Evolutionary conservation across 2,113 vertebrate genomes (phyloP), one percentile per base, ranked within the genome.

Genomic region (Heterotilapia buettikoferi): DNA sequence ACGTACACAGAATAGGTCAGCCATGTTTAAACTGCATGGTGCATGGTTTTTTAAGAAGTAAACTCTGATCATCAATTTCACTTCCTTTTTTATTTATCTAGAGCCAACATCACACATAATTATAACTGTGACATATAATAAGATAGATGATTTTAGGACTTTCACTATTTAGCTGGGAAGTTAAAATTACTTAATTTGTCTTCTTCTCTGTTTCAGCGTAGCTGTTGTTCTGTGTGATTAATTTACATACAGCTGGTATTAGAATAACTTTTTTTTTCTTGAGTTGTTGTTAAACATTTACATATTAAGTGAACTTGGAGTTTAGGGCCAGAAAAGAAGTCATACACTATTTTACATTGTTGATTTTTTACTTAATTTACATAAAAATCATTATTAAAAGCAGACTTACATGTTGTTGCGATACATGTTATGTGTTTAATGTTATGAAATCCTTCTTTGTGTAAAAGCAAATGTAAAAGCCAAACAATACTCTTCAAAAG

Each of bases 1-100:
- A 33, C 0, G 9, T 6, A 33, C 59, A 66, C 61, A 38, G 4
- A 66, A n/a, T 0, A 33, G 61, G 6, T 7, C 33, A 38, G 10
- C 19, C 18, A 76, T 10, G 24, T 45, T 45, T 73, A 45, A 73
- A 26, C 68, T 66, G 43, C 14, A 76, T 10, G 40, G 9, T 63
- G 16, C 59, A 63, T 63, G 40, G 2, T 45, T 73, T 73, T 45
- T 0, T 73, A 45, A 73, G 14, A 73, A 26, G 68, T 10, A 45
- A 73, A 73, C 1, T 3, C 36, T 71, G 38, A 71, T 71, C 21
- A 73, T 68, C 61, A 68, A 38, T 38, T 68, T 38, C 19, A 68
- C 19, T 43, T 68, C 63, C 10, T 21, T 0, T 33, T 21, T 38
- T 38, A 38, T 38, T 66, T 38, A 21, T 68, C 19, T 68, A 40